Evolutionary conservation across 1,140 invertebrate genomes (phyloP), one percentile per base, ranked within the genome.

Genomic region (Drosophila suzukii): DNA sequence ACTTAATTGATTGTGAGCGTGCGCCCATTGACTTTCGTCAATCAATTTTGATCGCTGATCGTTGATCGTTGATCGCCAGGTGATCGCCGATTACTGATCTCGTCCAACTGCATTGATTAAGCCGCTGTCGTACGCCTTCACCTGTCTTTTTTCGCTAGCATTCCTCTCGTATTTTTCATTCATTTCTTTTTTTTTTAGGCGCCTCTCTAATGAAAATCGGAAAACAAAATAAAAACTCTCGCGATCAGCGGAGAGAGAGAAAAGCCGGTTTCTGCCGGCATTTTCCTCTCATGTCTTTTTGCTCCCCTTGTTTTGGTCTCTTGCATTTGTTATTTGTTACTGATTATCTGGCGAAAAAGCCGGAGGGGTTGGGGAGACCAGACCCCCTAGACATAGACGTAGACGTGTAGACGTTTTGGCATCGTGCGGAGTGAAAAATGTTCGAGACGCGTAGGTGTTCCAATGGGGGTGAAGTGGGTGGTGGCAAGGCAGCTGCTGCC

Each of bases 1-100:
- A 75, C 59, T 86, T 85, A 85, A 85, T 85, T 85, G 82, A 85
- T 85, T 85, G 81, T 77, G 78, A 85, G 78, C 77, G 81, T 63
- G 59, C 76, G 77, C 81, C 65, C 78, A 63, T 86, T 85, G 81
- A 86, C 81, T 85, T 79, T 85, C 78, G 57, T 78, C 70, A 81
- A 85, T 85, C 81, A 85, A 78, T 81, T 82, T 51, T 13, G 78
- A 77, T 77, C 54, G 56, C 27, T 54, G 67, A 70, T 68, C 46
- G 41, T 24, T 47, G 71, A 70, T 68, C 46, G 41, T 32, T 47
- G 71, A 79, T 61, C 53, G 57, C 34, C 68, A 62, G 67, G 44
- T 49, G 61, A 65, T 76, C 60, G 53, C 38, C 78, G 81, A 78
- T 82, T 77, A 81, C 79, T 73, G 79, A 80, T 79, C 80, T 70